phyloP scores from a whole-genome alignment of 1,140 invertebrate species.

The Thereuonema tuberculata region DNA sequence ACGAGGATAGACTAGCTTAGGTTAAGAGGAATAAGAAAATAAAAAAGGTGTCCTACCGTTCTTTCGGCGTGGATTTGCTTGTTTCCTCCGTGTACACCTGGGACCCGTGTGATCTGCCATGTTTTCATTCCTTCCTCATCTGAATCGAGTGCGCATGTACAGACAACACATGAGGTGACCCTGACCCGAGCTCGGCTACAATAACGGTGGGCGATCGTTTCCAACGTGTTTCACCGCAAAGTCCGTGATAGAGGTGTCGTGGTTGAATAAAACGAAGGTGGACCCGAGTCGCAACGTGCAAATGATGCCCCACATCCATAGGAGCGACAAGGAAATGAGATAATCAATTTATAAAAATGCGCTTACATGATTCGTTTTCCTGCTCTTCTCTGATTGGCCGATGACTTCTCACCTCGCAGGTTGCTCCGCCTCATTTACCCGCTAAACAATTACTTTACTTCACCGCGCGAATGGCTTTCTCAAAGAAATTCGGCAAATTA shows the following conservation, averaged over 20 bases:
- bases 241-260: not conserved
- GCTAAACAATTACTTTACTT: constrained; percentile 2
- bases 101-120: constrained; percentile 7
- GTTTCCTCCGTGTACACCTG: constrained; percentile 14
- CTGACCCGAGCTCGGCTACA: not conserved
- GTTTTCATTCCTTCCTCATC: constrained; percentile 8
- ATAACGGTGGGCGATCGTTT: not conserved
- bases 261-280: not conserved
- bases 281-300: not conserved
- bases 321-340: constrained; percentile 7
- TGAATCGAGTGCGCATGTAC: constrained; percentile 8
- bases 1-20: not conserved
- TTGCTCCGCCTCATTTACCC: constrained; percentile 12
- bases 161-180: constrained; percentile 1
- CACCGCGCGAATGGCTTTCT: not conserved
- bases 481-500: not conserved
- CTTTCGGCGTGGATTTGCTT: constrained; percentile 11
- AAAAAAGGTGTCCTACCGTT: constrained; percentile 10
- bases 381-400: constrained; percentile 8
- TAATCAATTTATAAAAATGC: constrained; percentile 15
- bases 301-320: constrained; percentile 8
- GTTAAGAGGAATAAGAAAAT: not conserved
- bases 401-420: constrained; percentile 15
- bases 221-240: not conserved
- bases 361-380: constrained; percentile 14